Conservation (phyloP, 2,888 invertebrate species). For the Folsomia manolachei region DNA sequence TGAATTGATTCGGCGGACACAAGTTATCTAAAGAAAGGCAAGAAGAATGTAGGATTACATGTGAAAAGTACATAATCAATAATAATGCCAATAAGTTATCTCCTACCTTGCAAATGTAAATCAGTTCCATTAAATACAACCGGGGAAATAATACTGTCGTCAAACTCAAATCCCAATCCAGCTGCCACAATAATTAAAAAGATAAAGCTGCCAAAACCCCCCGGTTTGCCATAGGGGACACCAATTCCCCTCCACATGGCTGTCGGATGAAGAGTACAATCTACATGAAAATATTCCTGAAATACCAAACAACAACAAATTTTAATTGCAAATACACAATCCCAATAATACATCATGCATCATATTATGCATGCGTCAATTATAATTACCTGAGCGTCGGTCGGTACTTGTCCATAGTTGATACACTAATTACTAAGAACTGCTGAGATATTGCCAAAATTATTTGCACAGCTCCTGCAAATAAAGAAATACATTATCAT, state of each 20-base stretch:
- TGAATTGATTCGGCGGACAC: slow-evolving; percentile 56
- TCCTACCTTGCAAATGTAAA: not conserved
- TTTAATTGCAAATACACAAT: not conserved
- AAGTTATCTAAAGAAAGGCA: slow-evolving; percentile 27
- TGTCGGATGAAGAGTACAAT: not conserved
- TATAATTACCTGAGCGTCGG: no score
- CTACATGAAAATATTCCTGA: not conserved
- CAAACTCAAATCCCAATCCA: not conserved
- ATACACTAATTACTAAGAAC: no score
- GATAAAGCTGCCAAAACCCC: no score
- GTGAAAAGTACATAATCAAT: no score
- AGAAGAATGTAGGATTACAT: no score
- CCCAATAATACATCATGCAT: no score
- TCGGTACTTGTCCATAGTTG: no score
- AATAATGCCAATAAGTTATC: no score
- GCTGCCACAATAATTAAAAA: not conserved
- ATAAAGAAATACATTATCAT: no score
- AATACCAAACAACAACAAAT: not conserved
- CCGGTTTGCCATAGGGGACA: not conserved
- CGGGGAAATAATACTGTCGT: not conserved
- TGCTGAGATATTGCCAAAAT: no score
- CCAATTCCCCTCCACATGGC: not conserved
- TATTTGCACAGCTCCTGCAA: no score
- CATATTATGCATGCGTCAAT: no score
- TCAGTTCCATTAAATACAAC: not conserved